Base-by-base conservation (phyloP, 1,140 invertebrate species). In the Dendrolimus punctatus region DNA sequence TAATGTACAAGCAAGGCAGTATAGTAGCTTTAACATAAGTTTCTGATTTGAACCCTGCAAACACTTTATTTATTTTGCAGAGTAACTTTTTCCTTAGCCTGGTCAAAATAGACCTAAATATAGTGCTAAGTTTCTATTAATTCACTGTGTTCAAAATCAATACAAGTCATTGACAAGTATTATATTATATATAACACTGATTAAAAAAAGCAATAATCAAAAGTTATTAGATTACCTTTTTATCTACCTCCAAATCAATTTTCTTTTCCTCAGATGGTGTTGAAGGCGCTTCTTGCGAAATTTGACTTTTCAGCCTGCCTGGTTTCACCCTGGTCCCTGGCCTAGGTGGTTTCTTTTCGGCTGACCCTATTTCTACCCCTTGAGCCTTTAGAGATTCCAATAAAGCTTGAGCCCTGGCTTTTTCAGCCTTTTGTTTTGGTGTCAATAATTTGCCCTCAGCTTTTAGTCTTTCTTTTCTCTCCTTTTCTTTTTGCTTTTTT, bases 401-500 rank as follows among this genome's bases (percentile, higher is more conserved):
- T 88, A 97, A 92, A 42, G 94, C 94, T 79, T 96, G 93, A 3
- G 95, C 95, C 62, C 96, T 89, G 2, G 95, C 94, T 58, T 93
- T 90, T 63, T 97, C 96, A 64, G 95, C 93, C 73, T 95, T 96
- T 73, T 99, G 96, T 84, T 98, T 98, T 0, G 94, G 91, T 5
- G 96, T 98, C 40, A 99, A 81, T 36, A 98, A 87, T 88, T 98
- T 99, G 2, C 98, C 98, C 89, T 99, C 97, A 36, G 95, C 95
- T 80, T 98, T 99, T 41, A 98, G 84, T 72, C 95, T 90, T 76
- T 98, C 96, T 83, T 95, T 96, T 55, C 94, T 91, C 73, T 98
- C 97, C 68, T 98, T 98, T 88, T 99, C 96, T 73, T 97, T 98
- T 67, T 95, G 91, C 74, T 99, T 99, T 74, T 97, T 97, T 60